Percentiles rank a stretch among this genome's conserved stretches.
Evolutionary conservation across 23 tunicate species (phyloP).

Genomic region (Ciona savignyi): DNA sequence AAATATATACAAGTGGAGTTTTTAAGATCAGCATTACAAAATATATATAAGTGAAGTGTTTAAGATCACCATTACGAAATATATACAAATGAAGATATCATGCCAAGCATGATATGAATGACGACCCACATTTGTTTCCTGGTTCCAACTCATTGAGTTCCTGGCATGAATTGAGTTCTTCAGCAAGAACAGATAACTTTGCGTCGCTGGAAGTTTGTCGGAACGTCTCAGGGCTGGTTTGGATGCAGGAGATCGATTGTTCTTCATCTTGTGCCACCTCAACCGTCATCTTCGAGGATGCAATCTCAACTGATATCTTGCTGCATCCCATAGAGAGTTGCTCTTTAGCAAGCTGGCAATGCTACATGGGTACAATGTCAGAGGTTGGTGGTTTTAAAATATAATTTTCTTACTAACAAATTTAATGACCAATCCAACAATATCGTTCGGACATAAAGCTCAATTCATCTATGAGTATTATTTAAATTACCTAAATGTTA

Average conservation of each 20-base stretch:
- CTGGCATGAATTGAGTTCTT: constrained; percentile 48
- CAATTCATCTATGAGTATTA: too few relatives aligned
- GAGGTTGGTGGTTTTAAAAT: too few relatives aligned
- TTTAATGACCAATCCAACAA: too few relatives aligned
- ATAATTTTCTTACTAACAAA: too few relatives aligned
- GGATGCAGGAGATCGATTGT: background rate
- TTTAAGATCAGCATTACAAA: too few relatives aligned
- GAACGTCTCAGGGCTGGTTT: constrained; percentile 11
- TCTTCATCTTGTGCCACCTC: background rate
- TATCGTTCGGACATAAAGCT: too few relatives aligned
- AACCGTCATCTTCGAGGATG: background rate
- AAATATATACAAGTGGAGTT: too few relatives aligned
- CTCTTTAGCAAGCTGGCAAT: background rate
- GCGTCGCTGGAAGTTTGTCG: constrained; percentile 39
- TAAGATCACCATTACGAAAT: too few relatives aligned
- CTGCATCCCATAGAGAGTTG: background rate
- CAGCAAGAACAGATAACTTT: constrained; percentile 28
- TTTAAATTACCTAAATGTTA: too few relatives aligned
- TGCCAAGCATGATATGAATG: background rate
- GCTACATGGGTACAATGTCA: too few relatives aligned
- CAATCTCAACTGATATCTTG: background rate
- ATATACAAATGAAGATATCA: too few relatives aligned
- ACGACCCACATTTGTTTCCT: constrained; percentile 69
- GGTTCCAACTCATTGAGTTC: constrained; percentile 85
- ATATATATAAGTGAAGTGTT: too few relatives aligned